phyloP scores from a whole-genome alignment of 1,140 invertebrate genomes.

The Anoplolepis gracilipes region DNA sequence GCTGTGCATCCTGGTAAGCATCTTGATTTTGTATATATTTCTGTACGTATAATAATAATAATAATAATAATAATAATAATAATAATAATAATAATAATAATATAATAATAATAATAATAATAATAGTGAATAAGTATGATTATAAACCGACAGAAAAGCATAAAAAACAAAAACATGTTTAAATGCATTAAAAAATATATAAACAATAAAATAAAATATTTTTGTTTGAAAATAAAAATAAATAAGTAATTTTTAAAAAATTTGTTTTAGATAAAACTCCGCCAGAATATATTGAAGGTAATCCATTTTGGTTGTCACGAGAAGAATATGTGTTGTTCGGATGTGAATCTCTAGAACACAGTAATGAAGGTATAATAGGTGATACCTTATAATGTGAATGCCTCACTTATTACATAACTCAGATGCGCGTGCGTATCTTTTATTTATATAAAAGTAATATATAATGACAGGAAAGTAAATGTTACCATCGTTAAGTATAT shows the following conservation, averaged over 20 bases:
- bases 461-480: slow-evolving; percentile 77
- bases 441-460: slow-evolving; percentile 59
- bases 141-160: neutral
- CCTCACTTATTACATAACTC: slow-evolving; percentile 64
- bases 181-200: neutral
- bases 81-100: slow-evolving; percentile 3
- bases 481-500: slow-evolving; percentile 81
- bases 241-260: neutral
- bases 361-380: slow-evolving; percentile 69
- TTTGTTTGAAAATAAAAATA: neutral
- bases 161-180: neutral
- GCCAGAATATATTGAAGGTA: slow-evolving; percentile 83
- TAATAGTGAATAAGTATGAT: neutral
- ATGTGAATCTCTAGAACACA: slow-evolving; percentile 83
- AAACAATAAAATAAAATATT: neutral
- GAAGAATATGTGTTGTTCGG: slow-evolving; percentile 86
- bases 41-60: neutral
- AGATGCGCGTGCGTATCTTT: slow-evolving; percentile 21
- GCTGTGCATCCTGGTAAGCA: slow-evolving; percentile 83
- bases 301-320: slow-evolving; percentile 85
- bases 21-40: slow-evolving; percentile 18
- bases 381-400: slow-evolving; percentile 64
- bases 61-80: neutral
- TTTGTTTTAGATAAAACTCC: slow-evolving; percentile 82
- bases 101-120: neutral